These are phyloP conservation scores for Agonopterix arenella DNA, from an alignment of 2,888 invertebrate genomes.

Conservation along the genomic window DNA sequence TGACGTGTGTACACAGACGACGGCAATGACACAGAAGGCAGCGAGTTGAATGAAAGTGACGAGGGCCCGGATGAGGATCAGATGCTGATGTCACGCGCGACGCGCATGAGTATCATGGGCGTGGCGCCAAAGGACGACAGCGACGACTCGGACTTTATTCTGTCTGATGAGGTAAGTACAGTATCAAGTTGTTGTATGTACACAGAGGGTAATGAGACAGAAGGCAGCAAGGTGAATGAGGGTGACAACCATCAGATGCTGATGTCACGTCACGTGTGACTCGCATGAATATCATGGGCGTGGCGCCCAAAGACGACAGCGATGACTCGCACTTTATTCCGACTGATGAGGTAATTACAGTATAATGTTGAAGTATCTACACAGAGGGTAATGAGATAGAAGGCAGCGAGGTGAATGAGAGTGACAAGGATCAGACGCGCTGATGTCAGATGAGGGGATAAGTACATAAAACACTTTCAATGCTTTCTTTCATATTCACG, in stretches of 20 bases:
- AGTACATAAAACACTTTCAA: too few species aligned
- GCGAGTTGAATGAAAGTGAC: constrained; percentile 10
- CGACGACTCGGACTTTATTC: constrained; percentile 65
- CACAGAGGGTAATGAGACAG: constrained; percentile 1
- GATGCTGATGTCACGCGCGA: constrained; percentile 65
- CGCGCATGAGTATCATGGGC: constrained; percentile 70
- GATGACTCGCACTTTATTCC: constrained; percentile 66
- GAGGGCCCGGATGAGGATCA: constrained; percentile 54
- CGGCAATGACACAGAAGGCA: neutral
- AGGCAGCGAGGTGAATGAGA: constrained; percentile 17
- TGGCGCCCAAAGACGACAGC: constrained; percentile 52
- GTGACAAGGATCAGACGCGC: constrained; percentile 60
- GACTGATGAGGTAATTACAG: constrained; percentile 57
- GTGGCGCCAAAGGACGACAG: constrained; percentile 52
- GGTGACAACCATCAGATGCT: constrained; percentile 61
- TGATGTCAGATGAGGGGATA: constrained; percentile 55
- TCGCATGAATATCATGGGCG: constrained; percentile 68
- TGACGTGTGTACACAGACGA: too few species aligned
- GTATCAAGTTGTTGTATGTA: too few species aligned
- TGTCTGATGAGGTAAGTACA: constrained; percentile 60
- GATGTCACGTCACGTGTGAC: constrained; percentile 67
- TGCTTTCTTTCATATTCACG: neutral
- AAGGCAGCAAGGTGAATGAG: constrained; percentile 12
- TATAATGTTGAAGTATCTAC: too few species aligned
- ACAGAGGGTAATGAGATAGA: constrained; percentile 1